Conservation (phyloP, 2,888 invertebrate genomes). For the Homarus gammarus region DNA sequence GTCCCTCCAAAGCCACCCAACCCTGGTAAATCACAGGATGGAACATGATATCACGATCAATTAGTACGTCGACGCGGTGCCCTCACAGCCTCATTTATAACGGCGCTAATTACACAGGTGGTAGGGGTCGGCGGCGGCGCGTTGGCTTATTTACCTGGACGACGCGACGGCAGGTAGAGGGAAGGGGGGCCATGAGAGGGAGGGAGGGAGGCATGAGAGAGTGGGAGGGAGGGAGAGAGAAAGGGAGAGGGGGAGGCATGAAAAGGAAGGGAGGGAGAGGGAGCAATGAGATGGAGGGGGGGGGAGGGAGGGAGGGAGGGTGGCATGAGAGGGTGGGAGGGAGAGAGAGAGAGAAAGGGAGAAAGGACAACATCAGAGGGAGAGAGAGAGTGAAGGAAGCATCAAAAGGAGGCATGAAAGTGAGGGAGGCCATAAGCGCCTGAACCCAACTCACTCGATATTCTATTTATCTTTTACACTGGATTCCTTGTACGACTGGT, state of each 20-base stretch:
- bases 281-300: too few species aligned
- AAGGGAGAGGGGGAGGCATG: too few species aligned
- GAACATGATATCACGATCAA: not conserved
- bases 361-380: too few species aligned
- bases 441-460: too few species aligned
- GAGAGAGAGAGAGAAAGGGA: too few species aligned
- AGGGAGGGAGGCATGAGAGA: not conserved
- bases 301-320: not conserved
- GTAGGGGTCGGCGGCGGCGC: not conserved
- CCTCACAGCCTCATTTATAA: not conserved
- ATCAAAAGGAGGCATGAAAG: too few species aligned
- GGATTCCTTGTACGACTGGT: too few species aligned
- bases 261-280: not conserved
- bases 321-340: too few species aligned
- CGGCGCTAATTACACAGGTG: not conserved
- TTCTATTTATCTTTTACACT: too few species aligned
- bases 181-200: not conserved
- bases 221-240: too few species aligned
- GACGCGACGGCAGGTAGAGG: not conserved
- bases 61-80: not conserved
- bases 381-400: too few species aligned
- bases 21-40: not conserved
- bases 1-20: not conserved
- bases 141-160: not conserved
- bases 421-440: too few species aligned